phyloP scores from a whole-genome alignment of 2,797 vertebrate species.

The Thaleichthys pacificus region DNA sequence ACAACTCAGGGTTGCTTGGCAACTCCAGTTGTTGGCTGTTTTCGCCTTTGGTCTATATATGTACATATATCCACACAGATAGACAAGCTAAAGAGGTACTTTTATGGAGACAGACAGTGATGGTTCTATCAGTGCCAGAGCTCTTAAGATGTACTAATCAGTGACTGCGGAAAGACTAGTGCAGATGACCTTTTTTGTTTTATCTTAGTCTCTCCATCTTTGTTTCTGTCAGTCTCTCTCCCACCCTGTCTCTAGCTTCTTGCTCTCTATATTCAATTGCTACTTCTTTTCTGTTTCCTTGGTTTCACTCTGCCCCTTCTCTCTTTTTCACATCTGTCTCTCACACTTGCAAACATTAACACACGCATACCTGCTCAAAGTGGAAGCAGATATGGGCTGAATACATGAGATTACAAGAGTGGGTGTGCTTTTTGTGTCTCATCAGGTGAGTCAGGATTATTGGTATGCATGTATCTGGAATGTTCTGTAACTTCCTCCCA shows the following conservation, averaged over 20 bases:
- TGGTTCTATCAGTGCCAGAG: background rate
- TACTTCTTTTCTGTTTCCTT: background rate
- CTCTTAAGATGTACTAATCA: constrained; percentile 12
- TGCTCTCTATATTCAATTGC: background rate
- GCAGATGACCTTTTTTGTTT: background rate
- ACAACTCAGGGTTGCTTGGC: constrained; percentile 9
- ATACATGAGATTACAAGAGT: background rate
- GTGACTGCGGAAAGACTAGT: constrained; percentile 5
- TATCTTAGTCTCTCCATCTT: background rate
- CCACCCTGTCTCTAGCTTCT: background rate
- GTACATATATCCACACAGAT: background rate
- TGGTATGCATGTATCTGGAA: constrained; percentile 40
- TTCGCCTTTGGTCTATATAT: background rate
- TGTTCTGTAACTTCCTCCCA: background rate
- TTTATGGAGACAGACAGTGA: background rate
- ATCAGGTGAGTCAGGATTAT: constrained; percentile 49
- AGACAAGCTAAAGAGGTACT: constrained; percentile 2
- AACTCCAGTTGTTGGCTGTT: background rate
- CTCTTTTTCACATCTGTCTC: background rate
- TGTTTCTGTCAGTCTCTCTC: constrained; percentile 5
- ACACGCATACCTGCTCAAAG: constrained; percentile 26
- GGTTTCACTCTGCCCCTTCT: background rate
- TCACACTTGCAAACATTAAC: constrained; percentile 11
- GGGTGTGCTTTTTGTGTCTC: constrained; percentile 24
- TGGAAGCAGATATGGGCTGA: constrained; percentile 32